Evolutionary conservation across 1,140 invertebrate species (phyloP).

Genomic region (Apis laboriosa): DNA sequence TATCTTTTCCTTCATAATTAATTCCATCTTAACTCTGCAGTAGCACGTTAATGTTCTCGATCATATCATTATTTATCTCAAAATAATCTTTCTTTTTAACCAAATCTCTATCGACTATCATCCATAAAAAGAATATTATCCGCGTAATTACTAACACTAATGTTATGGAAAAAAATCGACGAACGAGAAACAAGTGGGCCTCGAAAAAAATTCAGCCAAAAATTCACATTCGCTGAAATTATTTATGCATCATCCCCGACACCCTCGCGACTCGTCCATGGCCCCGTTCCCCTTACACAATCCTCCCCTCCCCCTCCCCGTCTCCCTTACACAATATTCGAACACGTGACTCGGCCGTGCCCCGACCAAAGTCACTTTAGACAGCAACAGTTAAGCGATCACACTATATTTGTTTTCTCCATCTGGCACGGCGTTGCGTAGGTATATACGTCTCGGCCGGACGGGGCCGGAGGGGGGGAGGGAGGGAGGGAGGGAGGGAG

Average conservation of each 20-base stretch:
- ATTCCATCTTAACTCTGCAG: too few species aligned
- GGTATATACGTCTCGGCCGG: constrained; percentile 36
- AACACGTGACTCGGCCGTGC: constrained; percentile 55
- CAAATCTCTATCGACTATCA: too few species aligned
- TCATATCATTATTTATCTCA: too few species aligned
- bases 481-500: too few species aligned
- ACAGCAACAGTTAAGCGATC: constrained; percentile 63
- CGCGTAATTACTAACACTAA: too few species aligned
- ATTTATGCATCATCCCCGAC: not conserved
- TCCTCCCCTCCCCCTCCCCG: not conserved
- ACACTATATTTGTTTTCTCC: constrained; percentile 60
- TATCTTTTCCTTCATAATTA: too few species aligned
- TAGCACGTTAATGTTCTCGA: too few species aligned
- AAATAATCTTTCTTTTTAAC: too few species aligned
- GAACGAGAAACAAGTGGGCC: too few species aligned
- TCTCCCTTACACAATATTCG: constrained; percentile 54
- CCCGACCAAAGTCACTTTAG: constrained; percentile 49
- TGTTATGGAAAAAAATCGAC: too few species aligned
- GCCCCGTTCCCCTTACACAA: constrained; percentile 13
- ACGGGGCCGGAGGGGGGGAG: not conserved
- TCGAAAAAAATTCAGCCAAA: not conserved
- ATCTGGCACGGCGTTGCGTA: constrained; percentile 56
- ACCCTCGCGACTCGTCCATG: constrained; percentile 22
- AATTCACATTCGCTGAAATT: not conserved
- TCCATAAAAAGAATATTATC: too few species aligned